These are phyloP conservation scores for Brachionus angularis DNA, from an alignment of 1,140 invertebrate genomes.

Conservation along the genomic window DNA sequence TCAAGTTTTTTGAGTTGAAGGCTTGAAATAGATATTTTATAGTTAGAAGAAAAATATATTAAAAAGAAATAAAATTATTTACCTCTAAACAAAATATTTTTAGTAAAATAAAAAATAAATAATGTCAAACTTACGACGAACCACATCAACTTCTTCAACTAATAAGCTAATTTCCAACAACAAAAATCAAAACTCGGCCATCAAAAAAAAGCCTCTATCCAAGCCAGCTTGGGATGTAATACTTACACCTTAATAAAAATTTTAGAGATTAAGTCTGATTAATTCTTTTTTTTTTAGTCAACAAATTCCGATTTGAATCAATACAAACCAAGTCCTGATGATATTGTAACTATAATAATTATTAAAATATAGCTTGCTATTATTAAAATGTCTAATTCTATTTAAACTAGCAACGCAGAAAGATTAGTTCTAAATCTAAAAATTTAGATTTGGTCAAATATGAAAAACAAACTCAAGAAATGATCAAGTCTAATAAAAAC, in stretches of 20 bases:
- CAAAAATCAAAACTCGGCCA: not conserved
- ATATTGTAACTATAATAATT: not conserved
- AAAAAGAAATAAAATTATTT: no score
- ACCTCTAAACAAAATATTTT: not conserved
- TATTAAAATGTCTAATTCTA: not conserved
- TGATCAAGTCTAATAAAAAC: not conserved
- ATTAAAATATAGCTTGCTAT: not conserved
- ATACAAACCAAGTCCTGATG: not conserved
- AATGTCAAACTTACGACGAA: constrained; percentile 11
- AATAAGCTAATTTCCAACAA: not conserved
- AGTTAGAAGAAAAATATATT: not conserved
- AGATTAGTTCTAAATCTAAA: not conserved
- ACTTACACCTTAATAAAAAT: not conserved
- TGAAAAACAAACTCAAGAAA: constrained; percentile 24
- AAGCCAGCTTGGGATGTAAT: constrained; percentile 36
- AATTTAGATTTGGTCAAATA: constrained; percentile 11
- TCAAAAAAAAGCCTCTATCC: not conserved
- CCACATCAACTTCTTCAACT: constrained; percentile 3
- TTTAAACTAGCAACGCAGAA: constrained; percentile 3
- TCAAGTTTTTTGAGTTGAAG: constrained; percentile 4
- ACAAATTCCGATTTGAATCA: not conserved
- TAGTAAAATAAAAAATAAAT: not conserved
- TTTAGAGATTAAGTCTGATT: no score
- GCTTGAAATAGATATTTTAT: not conserved
- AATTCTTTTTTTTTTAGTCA: constrained; percentile 12